Percentiles rank a stretch among this genome's conserved stretches.
Evolutionary conservation across 2,113 vertebrate genomes (phyloP).

Genomic region (Pan troglodytes): NHGRI_mPanTro3-v2.1_pri NC_086015.1:63993501-63994000

Average conservation of each 20-base stretch:
- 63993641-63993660: background rate
- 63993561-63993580: background rate
- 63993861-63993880: background rate
- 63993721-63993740: background rate
- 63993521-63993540: background rate
- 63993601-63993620: background rate
- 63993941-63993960: background rate
- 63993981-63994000: conserved; percentile 54
- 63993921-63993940: background rate
- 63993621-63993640: background rate
- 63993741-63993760: background rate
- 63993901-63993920: background rate
- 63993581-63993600: background rate
- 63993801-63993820: background rate
- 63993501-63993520: background rate
- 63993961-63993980: background rate
- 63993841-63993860: background rate
- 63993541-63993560: background rate
- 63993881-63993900: background rate
- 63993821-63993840: background rate
- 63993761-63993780: background rate
- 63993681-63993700: background rate
- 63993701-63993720: background rate
- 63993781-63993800: background rate
- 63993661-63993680: background rate